A percentile compares a stretch with the other conserved stretches of the same genome.
Conservation (phyloP, 2,797 vertebrate genomes). For the Mormyrops attenuatus region DNA sequence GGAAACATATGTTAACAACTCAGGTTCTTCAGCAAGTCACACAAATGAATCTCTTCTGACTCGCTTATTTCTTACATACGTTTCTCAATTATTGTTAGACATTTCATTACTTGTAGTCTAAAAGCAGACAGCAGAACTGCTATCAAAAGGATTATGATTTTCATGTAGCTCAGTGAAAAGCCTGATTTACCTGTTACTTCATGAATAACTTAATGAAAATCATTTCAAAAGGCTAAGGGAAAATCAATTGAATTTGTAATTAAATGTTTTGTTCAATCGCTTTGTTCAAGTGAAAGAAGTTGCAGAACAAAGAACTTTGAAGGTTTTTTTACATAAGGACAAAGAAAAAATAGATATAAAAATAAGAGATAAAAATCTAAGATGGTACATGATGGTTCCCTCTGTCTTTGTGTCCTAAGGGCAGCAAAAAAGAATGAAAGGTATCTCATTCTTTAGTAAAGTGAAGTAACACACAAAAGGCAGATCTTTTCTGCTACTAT, state of each 20-base stretch:
- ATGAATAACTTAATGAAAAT: constrained; percentile 23
- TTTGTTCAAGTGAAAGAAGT: not conserved
- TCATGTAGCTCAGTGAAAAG: not conserved
- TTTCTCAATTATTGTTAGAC: constrained; percentile 10
- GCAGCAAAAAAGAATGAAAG: not conserved
- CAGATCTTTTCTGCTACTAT: not conserved
- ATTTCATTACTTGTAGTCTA: constrained; percentile 13
- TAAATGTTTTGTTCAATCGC: constrained; percentile 18
- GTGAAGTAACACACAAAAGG: not conserved
- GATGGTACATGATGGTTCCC: constrained; percentile 2
- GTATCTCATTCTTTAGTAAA: not conserved
- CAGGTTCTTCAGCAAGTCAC: not conserved
- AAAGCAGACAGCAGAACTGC: not conserved
- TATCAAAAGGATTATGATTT: constrained; percentile 14
- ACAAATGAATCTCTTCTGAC: not conserved
- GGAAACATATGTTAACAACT: not conserved
- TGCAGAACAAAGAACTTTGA: not conserved
- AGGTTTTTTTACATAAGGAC: not conserved
- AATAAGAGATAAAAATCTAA: constrained; percentile 3
- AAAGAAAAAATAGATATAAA: not conserved
- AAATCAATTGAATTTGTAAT: constrained; percentile 22
- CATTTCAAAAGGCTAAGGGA: constrained; percentile 1
- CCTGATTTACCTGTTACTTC: constrained; percentile 11
- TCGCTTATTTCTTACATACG: not conserved
- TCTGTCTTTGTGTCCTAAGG: not conserved